Percentiles rank a stretch among this genome's conserved stretches.
Conservation (phyloP, 2,797 vertebrate genomes). For the Tolypeutes matacus region DNA sequence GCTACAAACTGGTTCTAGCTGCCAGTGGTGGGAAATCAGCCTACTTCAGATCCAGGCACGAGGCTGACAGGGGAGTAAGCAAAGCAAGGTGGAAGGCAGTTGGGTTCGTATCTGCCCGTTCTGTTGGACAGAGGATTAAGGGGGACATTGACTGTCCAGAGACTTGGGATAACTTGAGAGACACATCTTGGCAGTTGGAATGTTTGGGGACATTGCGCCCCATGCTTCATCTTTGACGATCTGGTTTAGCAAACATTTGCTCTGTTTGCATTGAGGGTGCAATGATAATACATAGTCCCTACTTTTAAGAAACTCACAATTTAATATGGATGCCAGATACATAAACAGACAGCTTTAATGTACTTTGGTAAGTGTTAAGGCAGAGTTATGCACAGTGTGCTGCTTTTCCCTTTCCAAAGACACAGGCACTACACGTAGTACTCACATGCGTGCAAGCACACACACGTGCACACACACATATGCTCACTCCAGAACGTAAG, state of each 20-base stretch:
- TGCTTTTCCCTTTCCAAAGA: background rate
- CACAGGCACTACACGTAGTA: background rate
- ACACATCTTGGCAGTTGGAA: background rate
- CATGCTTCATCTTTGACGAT: background rate
- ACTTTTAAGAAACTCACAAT: background rate
- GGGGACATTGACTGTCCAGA: background rate
- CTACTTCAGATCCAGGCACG: background rate
- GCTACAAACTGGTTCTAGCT: conserved; percentile 66
- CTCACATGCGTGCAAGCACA: background rate
- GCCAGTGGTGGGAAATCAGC: conserved; percentile 16
- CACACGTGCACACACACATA: background rate
- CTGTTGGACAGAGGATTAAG: background rate
- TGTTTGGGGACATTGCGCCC: background rate
- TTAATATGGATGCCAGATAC: background rate
- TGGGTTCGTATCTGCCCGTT: background rate
- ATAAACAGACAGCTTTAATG: background rate
- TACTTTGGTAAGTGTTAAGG: background rate
- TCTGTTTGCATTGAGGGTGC: background rate
- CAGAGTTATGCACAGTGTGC: fast-evolving
- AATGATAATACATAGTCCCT: background rate
- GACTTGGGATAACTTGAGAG: background rate
- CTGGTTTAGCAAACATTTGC: background rate
- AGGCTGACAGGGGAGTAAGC: background rate
- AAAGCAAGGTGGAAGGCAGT: background rate
- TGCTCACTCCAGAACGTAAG: background rate